Base-by-base conservation (phyloP, 2,113 vertebrate species). In the Caranx ignobilis region DNA sequence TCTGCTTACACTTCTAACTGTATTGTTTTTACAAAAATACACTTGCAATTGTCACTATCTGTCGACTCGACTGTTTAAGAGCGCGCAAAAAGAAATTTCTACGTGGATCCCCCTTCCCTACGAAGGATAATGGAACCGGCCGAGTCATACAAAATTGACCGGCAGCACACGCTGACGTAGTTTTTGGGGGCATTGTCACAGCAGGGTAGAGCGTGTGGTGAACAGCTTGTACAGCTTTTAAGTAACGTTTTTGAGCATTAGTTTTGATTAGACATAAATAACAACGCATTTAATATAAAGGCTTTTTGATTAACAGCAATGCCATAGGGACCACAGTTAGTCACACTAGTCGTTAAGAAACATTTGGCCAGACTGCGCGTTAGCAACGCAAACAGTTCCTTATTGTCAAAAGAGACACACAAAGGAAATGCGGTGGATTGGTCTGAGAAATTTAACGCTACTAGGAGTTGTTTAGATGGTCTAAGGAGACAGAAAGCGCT, bases 371-470 rank as follows among this genome's bases (percentile, higher is more conserved):
- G 86, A 65, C 65, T 68, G 64, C 83, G 79, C 63, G 83, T 26
- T 71, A 84, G 69, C 74, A 73, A 63, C 48, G 88, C 83, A 82
- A 85, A 32, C 35, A 75, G 73, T 71, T 82, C 65, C 26, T 77
- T 31, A 72, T 61, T 47, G 11, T 79, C 35, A 18, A 2, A 54
- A 78, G 55, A 81, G 65, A 54, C 76, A 86, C 82, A 90, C 86
- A 90, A 91, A 91, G 84, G 85, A 82, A 86, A 80, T 71, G 48
- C 79, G 81, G 52, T 64, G 72, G 85, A 62, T 65, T 39, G 55
- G 45, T 19, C 32, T 75, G 59, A 87, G 56, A 54, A 19, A 11
- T 76, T 56, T 55, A 59, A 52, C 41, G 43, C 43, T 2, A 26
- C 45, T 10, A 18, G 21, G n/a, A 57, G 21, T 32, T 68, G 7